A percentile compares a stretch with the other conserved stretches of the same genome.
Evolutionary conservation across 2,888 invertebrate genomes (phyloP).

Genomic region (Drosophila borborema): DNA sequence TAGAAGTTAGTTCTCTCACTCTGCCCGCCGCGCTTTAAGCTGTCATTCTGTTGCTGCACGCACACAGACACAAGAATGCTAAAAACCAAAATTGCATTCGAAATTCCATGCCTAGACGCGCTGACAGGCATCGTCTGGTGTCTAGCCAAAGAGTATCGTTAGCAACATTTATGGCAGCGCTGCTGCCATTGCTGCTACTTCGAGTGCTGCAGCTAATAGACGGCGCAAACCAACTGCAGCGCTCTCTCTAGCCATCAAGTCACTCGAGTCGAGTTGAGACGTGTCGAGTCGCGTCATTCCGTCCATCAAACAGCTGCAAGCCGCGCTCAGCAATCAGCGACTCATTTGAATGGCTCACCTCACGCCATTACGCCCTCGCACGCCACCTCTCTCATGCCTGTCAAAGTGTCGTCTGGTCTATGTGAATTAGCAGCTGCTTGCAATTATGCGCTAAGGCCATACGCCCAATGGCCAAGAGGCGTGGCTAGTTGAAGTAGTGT

Average conservation of each 20-base stretch:
- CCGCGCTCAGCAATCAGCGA: conserved; percentile 58
- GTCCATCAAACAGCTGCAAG: conserved; percentile 57
- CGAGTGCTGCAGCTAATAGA: conserved; percentile 15
- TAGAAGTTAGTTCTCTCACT: conserved; percentile 7
- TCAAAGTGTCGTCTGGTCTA: conserved; percentile 73
- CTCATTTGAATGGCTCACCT: conserved; percentile 52
- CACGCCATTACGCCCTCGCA: not conserved
- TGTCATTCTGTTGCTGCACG: conserved; percentile 37
- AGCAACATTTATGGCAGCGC: conserved; percentile 62
- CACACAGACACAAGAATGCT: conserved; percentile 52
- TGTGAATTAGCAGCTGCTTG: conserved; percentile 69
- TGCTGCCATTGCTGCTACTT: conserved; percentile 5
- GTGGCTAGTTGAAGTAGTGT: conserved; percentile 25
- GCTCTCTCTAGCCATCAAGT: not conserved
- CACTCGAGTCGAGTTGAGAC: conserved; percentile 14
- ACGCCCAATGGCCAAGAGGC: conserved; percentile 16
- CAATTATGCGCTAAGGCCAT: conserved; percentile 49
- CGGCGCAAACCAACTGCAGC: not conserved
- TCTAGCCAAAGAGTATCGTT: conserved; percentile 59
- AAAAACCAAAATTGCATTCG: conserved; percentile 60
- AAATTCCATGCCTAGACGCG: conserved; percentile 71
- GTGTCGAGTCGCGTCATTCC: conserved; percentile 24
- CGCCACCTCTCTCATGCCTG: conserved; percentile 39
- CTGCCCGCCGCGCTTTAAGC: conserved; percentile 15
- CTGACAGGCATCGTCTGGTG: conserved; percentile 53